A percentile compares a stretch with the other conserved stretches of the same genome.
phyloP scores from a whole-genome alignment of 2,797 vertebrate species.

The Clangula hyemalis region DNA sequence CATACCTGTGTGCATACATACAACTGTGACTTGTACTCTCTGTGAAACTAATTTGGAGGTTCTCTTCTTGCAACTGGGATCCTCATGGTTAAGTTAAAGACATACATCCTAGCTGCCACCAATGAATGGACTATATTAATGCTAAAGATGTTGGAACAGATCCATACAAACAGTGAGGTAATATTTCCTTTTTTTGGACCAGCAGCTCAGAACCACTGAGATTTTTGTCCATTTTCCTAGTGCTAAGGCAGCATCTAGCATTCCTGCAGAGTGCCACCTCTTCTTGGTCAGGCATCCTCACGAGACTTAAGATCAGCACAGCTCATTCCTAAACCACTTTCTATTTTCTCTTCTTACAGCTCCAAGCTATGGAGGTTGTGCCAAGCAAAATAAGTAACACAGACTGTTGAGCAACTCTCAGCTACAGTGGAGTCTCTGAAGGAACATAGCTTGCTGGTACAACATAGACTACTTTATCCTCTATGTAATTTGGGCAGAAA shows the following conservation, averaged over 20 bases:
- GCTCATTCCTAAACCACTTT: slow-evolving; percentile 47
- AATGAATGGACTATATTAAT: neutral
- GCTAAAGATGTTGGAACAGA: neutral
- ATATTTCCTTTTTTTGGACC: slow-evolving; percentile 1
- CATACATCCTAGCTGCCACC: neutral
- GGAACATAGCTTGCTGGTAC: slow-evolving; percentile 50
- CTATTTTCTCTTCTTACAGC: slow-evolving; percentile 52
- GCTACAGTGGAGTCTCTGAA: slow-evolving; percentile 47
- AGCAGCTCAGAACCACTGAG: neutral
- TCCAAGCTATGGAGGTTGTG: slow-evolving; percentile 28
- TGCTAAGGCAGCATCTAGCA: neutral
- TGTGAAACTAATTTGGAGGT: neutral
- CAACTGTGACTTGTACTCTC: neutral
- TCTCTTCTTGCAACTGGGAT: neutral
- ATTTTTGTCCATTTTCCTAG: neutral
- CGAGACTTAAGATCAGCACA: slow-evolving; percentile 37
- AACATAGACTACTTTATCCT: slow-evolving; percentile 44
- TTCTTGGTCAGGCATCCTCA: slow-evolving; percentile 18
- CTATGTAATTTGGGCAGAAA: slow-evolving; percentile 15
- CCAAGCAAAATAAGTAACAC: slow-evolving; percentile 66
- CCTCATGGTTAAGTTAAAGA: neutral
- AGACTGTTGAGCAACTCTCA: slow-evolving; percentile 53
- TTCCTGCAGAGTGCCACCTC: neutral
- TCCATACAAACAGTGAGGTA: neutral
- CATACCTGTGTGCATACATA: neutral